Evolutionary conservation across 2,888 invertebrate genomes (phyloP), one percentile per base, ranked within the genome.

Genomic region (Cephus pygmeus): DNA sequence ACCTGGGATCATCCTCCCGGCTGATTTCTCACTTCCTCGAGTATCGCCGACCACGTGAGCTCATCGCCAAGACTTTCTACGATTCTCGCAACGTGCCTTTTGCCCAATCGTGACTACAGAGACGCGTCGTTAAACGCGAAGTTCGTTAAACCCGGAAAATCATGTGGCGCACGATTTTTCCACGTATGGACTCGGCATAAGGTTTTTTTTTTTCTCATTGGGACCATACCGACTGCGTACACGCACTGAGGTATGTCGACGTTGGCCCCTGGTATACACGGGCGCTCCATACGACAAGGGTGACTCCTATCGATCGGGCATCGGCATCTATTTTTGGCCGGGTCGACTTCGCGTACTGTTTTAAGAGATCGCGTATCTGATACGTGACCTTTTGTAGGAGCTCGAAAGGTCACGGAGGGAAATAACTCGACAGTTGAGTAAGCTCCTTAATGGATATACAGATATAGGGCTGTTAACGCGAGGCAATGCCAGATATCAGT

Each of bases 351-450:
- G 71, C 71, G 33, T 12, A 74, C 74, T 34, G 75, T 69, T 78
- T 76, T 73, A 76, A 78, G 68, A 76, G 78, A 78, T 56, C 86
- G 83, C 79, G 85, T 83, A 83, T 87, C 84, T 77, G 85, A 86
- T 83, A 82, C 83, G 79, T 79, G 86, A 86, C 86, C 86, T 87
- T 86, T 87, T 68, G 15, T 23, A 36, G 31, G 73, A 75, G 56
- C 56, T 75, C 75, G 78, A 73, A 85, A 81, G 81, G 80, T 84
- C 81, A 82, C 15, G n/a, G 30, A 40, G 68, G 75, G 73, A 80
- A 83, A 80, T 79, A 76, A 78, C 77, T 35, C 76, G 76, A 75
- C 40, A 23, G 33, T 31, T 23, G 71, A 34, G 71, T 31, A 33
- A 34, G 71, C 71, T 71, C 15, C 33, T 34, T 71, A 12, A 56